Conservation (phyloP, 2,888 invertebrate species). For the Artemia sp. region DNA sequence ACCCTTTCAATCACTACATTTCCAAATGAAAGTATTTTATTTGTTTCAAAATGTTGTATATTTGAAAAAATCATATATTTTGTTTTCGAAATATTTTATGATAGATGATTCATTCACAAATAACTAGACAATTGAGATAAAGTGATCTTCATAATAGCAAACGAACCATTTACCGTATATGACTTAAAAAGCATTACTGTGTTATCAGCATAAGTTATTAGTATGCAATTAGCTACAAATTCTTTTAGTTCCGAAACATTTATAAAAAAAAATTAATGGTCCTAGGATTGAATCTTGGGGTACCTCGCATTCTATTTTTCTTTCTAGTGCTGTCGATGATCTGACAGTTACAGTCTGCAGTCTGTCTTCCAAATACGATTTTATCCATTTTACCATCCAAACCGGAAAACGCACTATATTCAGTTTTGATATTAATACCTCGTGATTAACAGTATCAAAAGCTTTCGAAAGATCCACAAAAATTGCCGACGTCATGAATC, state of each 20-base stretch:
- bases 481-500: conserved; percentile 3
- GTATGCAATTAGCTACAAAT: background rate
- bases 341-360: background rate
- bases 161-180: background rate
- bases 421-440: conserved; percentile 4
- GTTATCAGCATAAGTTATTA: background rate
- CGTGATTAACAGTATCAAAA: background rate
- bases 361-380: background rate
- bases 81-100: background rate
- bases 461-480: background rate
- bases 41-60: background rate
- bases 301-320: background rate
- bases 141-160: background rate
- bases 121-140: background rate
- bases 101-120: background rate
- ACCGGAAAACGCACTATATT: background rate
- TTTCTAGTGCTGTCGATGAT: background rate
- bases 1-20: background rate
- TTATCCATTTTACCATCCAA: background rate
- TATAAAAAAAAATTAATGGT: background rate
- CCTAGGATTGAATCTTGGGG: conserved; percentile 2
- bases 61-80: background rate
- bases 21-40: background rate
- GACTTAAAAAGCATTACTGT: background rate
- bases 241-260: background rate